Evolutionary conservation across 1,140 invertebrate genomes (phyloP), one percentile per base, ranked within the genome.

Genomic region (Hirudo medicinalis): DNA sequence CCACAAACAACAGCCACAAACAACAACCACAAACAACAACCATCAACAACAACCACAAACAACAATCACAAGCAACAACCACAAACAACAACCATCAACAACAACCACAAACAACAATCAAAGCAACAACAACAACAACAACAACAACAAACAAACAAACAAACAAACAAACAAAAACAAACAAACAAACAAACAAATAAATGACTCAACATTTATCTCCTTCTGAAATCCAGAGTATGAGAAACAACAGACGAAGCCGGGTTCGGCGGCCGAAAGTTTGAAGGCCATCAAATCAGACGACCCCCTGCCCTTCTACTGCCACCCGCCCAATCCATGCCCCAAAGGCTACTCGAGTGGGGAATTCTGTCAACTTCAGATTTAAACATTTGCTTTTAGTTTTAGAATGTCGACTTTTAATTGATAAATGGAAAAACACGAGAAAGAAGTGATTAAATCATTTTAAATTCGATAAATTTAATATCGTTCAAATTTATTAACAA

Each of bases 281-380:
- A 78, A 85, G 67, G 84, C 74, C 86, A 87, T 94, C 5, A 97
- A 97, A 83, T 88, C 89, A 1, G 94, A 98, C 78, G 89, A 89
- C 19, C 88, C 90, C 32, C 84, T 99, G 15, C 96, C 96, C 0
- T 93, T 96, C 36, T 99, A 99, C 83, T 99, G 96, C 80, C 96
- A 96, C 79, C 96, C 96, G 2, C 95, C 95, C 9, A 99, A 99
- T 84, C 96, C 96, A 0, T 99, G 96, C 77, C 96, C 95, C 0
- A 85, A 83, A 9, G 85, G 85, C 67, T 86, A 85, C 74, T 83
- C 80, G 71, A 81, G 85, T 85, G 78, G 77, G 75, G 29, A 1
- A 63, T 6, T n/a, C 19, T 25, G 11, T 63, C 1, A 22, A 63
- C 29, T 22, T 63, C 6, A 36, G 2, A 0, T 8, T 25, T n/a